Percentiles rank a stretch among this genome's conserved stretches.
Conservation (phyloP, 2,888 invertebrate species). For the Apamea anceps region DNA sequence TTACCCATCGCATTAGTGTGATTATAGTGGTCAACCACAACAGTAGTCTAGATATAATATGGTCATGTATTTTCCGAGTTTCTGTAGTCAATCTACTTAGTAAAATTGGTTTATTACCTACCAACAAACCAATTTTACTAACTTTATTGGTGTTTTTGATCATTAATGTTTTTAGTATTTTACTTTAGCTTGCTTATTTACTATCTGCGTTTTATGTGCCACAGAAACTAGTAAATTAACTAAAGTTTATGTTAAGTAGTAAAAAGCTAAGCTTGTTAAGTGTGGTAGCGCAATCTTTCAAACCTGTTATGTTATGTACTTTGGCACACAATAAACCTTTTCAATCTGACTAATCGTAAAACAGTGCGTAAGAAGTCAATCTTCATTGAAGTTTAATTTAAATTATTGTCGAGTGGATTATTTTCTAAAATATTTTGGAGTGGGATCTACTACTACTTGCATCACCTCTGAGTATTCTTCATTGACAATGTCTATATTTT, state of each 20-base stretch:
- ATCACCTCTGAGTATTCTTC: neutral
- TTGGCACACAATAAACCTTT: slow-evolving; percentile 22
- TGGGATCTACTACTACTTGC: neutral
- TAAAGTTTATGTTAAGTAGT: neutral
- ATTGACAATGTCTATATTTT: neutral
- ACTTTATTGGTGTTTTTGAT: neutral
- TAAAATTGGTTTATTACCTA: neutral
- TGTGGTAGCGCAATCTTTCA: slow-evolving; percentile 15
- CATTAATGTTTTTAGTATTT: neutral
- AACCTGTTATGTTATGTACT: slow-evolving; percentile 21
- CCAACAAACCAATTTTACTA: neutral
- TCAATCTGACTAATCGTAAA: neutral
- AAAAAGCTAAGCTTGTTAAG: slow-evolving; percentile 6
- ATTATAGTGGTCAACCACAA: slow-evolving; percentile 3
- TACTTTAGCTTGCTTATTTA: neutral
- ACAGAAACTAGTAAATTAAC: neutral
- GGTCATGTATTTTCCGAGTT: neutral
- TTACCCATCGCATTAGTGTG: neutral
- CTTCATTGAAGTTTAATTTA: neutral
- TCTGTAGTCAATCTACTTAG: neutral
- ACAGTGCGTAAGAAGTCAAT: slow-evolving; percentile 2
- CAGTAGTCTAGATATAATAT: neutral
- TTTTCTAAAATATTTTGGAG: neutral
- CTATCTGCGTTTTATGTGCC: neutral
- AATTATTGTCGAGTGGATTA: neutral